Percentiles rank a stretch among this genome's conserved stretches.
These are phyloP conservation scores for Panagrolaimus sp. DNA, from an alignment of 1,140 invertebrate genomes.

Conservation along the genomic window DNA sequence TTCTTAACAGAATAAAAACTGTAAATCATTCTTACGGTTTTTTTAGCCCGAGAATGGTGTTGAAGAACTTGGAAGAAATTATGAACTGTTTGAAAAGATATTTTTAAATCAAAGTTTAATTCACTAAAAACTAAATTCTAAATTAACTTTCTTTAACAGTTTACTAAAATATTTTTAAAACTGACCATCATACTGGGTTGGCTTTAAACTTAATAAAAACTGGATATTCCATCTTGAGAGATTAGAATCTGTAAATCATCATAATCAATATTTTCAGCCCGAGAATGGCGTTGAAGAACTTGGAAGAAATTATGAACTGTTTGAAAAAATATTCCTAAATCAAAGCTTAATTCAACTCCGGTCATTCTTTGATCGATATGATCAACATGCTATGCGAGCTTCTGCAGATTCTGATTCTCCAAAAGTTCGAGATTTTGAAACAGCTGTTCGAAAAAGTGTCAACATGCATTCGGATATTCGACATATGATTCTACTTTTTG, in stretches of 20 bases:
- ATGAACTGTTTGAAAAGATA: slow-evolving; percentile 38
- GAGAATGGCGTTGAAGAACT: slow-evolving; percentile 39
- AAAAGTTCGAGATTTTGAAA: slow-evolving; percentile 36
- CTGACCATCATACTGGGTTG: no score
- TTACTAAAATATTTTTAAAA: no score
- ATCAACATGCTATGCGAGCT: slow-evolving; percentile 19
- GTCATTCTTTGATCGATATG: slow-evolving; percentile 38
- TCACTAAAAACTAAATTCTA: no score
- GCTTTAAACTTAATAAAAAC: no score
- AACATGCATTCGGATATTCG: slow-evolving; percentile 43
- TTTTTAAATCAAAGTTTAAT: slow-evolving; percentile 31
- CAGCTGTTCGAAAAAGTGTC: slow-evolving; percentile 35
- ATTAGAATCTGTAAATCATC: no score
- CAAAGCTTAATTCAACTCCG: slow-evolving; percentile 39
- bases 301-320: slow-evolving; percentile 41
- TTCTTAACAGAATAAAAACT: no score
- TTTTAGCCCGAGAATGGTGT: slow-evolving; percentile 24
- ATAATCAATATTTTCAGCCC: neutral
- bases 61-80: slow-evolving; percentile 42
- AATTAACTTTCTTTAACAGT: no score
- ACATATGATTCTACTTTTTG: slow-evolving; percentile 28
- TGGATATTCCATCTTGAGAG: no score
- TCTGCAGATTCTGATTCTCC: slow-evolving; percentile 14
- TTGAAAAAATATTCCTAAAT: slow-evolving; percentile 32
- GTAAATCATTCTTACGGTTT: no score